phyloP scores from a whole-genome alignment of 2,888 invertebrate species.

The Meteorus cinctellus region DNA sequence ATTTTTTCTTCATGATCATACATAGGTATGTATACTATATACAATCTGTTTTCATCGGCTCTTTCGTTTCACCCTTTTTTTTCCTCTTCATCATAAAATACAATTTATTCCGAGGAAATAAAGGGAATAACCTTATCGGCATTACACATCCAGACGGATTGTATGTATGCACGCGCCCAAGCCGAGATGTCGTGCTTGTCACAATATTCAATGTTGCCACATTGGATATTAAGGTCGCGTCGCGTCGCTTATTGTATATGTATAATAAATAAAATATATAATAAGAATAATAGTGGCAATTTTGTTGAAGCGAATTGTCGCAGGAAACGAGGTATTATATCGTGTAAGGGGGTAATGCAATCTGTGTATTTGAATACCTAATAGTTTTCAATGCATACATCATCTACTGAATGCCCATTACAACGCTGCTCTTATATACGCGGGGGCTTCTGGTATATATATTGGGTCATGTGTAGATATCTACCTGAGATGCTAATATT shows the following conservation, averaged over 20 bases:
- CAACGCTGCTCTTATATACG: conserved; percentile 44
- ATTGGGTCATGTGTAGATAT: conserved; percentile 46
- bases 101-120: conserved; percentile 38
- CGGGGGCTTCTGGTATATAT: conserved; percentile 23
- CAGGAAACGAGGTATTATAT: conserved; percentile 56
- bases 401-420: conserved; percentile 66
- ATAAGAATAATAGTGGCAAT: conserved; percentile 64
- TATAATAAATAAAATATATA: conserved; percentile 61
- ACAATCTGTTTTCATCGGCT: not conserved
- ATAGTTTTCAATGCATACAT: conserved; percentile 71
- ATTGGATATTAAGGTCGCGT: conserved; percentile 34
- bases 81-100: conserved; percentile 32
- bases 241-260: conserved; percentile 51
- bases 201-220: conserved; percentile 18
- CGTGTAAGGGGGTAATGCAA: conserved; percentile 63
- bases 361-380: conserved; percentile 70
- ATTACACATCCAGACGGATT: conserved; percentile 34
- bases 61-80: not conserved
- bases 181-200: conserved; percentile 36
- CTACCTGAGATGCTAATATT: conserved; percentile 62
- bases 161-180: conserved; percentile 26
- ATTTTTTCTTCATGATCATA: not conserved
- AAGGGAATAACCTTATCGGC: conserved; percentile 38
- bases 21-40: not conserved
- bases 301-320: conserved; percentile 52